phyloP scores from a whole-genome alignment of 2,113 vertebrate species.

The Scytalopus superciliaris region DNA sequence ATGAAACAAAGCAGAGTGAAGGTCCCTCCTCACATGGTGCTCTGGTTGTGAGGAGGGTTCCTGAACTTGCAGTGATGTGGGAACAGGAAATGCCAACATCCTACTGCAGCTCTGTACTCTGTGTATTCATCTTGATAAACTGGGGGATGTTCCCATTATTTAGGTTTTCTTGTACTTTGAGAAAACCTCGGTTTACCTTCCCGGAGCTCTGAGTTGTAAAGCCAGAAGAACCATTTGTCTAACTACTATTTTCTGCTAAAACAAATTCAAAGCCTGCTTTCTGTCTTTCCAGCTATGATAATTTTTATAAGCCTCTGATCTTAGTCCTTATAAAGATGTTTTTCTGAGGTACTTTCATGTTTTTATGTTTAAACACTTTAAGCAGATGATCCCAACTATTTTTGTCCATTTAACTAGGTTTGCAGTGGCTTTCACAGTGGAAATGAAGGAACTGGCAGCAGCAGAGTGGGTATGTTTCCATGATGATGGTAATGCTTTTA shows the following conservation, averaged over 20 bases:
- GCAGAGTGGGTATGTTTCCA: conserved; percentile 81
- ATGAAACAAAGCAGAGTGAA: background rate
- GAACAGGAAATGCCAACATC: background rate
- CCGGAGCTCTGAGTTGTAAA: background rate
- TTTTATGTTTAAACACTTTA: background rate
- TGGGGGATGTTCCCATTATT: background rate
- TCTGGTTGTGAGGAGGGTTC: background rate
- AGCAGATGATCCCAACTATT: conserved; percentile 5
- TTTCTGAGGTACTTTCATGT: background rate
- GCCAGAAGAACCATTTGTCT: background rate
- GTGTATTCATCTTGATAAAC: background rate
- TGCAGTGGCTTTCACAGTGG: conserved; percentile 87
- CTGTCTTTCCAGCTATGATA: background rate
- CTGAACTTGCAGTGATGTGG: too few species aligned
- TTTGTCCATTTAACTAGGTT: conserved; percentile 77
- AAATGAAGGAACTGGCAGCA: conserved; percentile 83
- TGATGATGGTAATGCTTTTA: background rate
- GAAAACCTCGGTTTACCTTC: background rate
- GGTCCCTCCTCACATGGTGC: fast-evolving
- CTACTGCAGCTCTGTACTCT: background rate
- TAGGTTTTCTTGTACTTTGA: background rate
- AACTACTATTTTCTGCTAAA: background rate
- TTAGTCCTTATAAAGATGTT: background rate
- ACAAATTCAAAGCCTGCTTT: background rate
- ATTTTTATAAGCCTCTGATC: background rate